Percentiles rank a stretch among this genome's conserved stretches.
Evolutionary conservation across 64 coral and sea anemone species (phyloP).

Genomic region (Stichodactyla helianthus): DNA sequence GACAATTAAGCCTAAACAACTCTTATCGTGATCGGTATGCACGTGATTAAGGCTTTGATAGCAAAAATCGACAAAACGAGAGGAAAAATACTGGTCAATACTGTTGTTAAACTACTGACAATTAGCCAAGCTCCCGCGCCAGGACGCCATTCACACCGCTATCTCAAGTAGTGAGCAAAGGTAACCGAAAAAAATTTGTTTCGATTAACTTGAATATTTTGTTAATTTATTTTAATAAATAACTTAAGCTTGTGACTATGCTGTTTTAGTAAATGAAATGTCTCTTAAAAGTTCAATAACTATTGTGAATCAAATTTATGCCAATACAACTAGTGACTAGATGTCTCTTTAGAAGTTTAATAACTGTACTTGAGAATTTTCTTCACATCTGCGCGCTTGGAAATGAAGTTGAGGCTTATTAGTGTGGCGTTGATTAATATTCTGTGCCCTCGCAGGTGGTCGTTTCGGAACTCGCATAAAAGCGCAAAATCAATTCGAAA

Average conservation of each 20-base stretch:
- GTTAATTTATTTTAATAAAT: not conserved
- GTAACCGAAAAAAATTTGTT: not conserved
- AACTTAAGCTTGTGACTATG: not conserved
- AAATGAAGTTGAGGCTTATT: too few species aligned
- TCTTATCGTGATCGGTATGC: too few species aligned
- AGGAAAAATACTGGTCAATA: not conserved
- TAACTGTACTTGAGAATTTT: too few species aligned
- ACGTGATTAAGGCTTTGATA: too few species aligned
- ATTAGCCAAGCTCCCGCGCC: too few species aligned
- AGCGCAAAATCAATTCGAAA: not conserved
- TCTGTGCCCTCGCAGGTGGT: not conserved
- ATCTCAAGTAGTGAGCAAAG: not conserved
- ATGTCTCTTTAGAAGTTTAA: too few species aligned
- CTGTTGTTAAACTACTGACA: not conserved
- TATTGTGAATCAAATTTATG: too few species aligned
- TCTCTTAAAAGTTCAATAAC: not conserved
- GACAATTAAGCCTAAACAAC: too few species aligned
- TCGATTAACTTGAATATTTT: not conserved
- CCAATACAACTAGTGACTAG: not conserved
- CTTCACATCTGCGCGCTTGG: too few species aligned
- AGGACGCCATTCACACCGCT: not conserved
- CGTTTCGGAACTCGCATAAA: not conserved
- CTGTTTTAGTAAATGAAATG: not conserved
- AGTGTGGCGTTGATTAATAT: not conserved
- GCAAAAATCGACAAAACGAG: not conserved